Evolutionary conservation across 2,113 vertebrate species (phyloP), one percentile per base, ranked within the genome.

Genomic region (Melanocharis versteri): DNA sequence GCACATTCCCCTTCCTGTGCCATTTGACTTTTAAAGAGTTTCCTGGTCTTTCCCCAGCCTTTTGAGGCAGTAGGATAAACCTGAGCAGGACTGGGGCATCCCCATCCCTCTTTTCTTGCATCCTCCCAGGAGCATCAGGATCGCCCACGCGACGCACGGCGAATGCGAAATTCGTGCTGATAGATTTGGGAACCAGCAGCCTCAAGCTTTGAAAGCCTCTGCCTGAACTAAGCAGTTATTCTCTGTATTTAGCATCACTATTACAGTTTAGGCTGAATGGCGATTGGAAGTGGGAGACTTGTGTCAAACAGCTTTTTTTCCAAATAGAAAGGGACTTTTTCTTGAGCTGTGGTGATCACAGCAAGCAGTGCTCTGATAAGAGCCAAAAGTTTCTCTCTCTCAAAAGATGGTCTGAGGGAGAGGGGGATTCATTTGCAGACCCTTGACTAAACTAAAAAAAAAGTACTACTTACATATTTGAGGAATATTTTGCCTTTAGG

Each of bases 121-220:
- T 28, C 65, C 61, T 58, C 37, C 15, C 60, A 33, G 33, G 50
- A 68, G 65, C 35, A 37, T 31, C 56, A 26, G 61, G 45, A 17
- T 19, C 53, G 42, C 30, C 66, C 39, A 2, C 2, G 1, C 0
- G 0, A 18, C 0, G 0, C 28, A 3, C 2, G 1, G 37, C 68
- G 48, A 65, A 71, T 2, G 44, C 7, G 66, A 71, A 45, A 54
- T 39, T 12, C 0, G 0, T 51, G 72, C 61, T 9, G 2, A 16
- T 51, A 17, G 20, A 13, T 86, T 69, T 44, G 48, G 28, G 35
- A 80, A 79, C 11, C 10, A 12, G 66, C 51, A 76, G 15, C 72
- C 39, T n/a, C 9, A 20, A 61, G 42, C 14, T 48, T n/a, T 42
- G 44, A 35, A 53, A 61, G 28, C 24, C n/a, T 85, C 21, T 7